These are phyloP conservation scores for Antechinus stuartii DNA, from an alignment of 2,113 vertebrate species.

Conservation along the genomic window DNA sequence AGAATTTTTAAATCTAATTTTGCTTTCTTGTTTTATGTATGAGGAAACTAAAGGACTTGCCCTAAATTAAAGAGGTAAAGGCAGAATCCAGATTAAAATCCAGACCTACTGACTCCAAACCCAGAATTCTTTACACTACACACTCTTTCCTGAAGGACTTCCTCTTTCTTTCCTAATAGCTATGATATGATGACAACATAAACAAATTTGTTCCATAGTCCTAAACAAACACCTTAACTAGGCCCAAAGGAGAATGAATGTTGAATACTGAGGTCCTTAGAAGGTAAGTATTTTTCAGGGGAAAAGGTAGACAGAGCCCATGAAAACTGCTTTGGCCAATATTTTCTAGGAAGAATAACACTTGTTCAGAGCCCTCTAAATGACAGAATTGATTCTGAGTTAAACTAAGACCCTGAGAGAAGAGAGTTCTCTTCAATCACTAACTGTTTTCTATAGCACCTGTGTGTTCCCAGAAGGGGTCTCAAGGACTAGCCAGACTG, in stretches of 20 bases:
- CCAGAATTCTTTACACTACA: not conserved
- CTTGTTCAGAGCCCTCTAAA: not conserved
- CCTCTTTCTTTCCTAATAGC: not conserved
- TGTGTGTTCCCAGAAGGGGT: not conserved
- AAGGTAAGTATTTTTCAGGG: not conserved
- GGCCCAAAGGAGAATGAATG: not conserved
- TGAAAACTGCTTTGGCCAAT: not conserved
- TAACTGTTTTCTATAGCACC: not conserved
- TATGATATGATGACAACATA: not conserved
- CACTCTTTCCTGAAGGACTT: not conserved
- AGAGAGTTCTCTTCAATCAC: not conserved
- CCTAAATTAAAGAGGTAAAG: not conserved
- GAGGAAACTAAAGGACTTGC: not conserved
- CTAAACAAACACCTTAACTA: not conserved
- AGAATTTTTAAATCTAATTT: not conserved
- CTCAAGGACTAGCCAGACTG: not conserved
- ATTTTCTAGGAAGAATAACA: not conserved
- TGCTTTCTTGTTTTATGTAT: not conserved
- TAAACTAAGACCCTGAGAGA: not conserved
- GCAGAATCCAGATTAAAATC: not conserved
- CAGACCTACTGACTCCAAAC: not conserved
- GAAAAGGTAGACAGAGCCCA: not conserved
- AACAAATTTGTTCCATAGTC: not conserved
- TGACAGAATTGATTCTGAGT: not conserved
- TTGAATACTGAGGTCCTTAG: not conserved